Evolutionary conservation across 2,888 invertebrate species (phyloP).

Genomic region (Trissonchulus latispiculum): DNA sequence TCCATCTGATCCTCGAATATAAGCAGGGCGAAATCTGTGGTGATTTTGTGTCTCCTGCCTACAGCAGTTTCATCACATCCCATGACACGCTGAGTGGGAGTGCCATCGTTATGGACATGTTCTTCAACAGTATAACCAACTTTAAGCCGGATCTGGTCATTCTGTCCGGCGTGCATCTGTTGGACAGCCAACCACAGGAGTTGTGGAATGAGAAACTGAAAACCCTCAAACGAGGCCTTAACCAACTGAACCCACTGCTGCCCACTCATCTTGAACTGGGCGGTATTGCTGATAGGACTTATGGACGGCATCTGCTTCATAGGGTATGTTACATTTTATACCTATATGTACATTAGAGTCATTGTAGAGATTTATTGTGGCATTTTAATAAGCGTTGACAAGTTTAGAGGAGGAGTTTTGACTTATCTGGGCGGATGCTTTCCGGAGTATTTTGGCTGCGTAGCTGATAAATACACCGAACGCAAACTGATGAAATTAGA

Average conservation of each 20-base stretch:
- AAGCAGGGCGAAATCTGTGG: conserved; percentile 47
- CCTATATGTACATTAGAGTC: no score
- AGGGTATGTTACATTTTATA: conserved; percentile 43
- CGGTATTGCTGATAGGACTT: conserved; percentile 45
- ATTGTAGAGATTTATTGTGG: no score
- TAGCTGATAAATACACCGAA: no score
- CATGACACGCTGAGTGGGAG: conserved; percentile 46
- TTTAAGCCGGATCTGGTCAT: conserved; percentile 47
- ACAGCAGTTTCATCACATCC: conserved; percentile 48
- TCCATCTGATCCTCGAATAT: conserved; percentile 50
- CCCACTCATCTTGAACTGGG: conserved; percentile 49
- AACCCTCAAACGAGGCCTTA: conserved; percentile 40
- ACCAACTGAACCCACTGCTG: conserved; percentile 38
- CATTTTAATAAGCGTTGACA: no score
- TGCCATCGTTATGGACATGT: conserved; percentile 42
- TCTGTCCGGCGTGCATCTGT: conserved; percentile 46
- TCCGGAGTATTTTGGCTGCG: no score
- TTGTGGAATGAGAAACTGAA: conserved; percentile 31
- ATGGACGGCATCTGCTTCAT: conserved; percentile 42
- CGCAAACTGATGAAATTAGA: no score
- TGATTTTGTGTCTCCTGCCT: conserved; percentile 43
- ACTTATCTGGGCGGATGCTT: no score
- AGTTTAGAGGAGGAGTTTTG: no score
- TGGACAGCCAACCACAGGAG: conserved; percentile 42
- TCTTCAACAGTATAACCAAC: conserved; percentile 43